Conservation (phyloP, 2,888 invertebrate genomes). For the Chrysotoxum bicinctum region DNA sequence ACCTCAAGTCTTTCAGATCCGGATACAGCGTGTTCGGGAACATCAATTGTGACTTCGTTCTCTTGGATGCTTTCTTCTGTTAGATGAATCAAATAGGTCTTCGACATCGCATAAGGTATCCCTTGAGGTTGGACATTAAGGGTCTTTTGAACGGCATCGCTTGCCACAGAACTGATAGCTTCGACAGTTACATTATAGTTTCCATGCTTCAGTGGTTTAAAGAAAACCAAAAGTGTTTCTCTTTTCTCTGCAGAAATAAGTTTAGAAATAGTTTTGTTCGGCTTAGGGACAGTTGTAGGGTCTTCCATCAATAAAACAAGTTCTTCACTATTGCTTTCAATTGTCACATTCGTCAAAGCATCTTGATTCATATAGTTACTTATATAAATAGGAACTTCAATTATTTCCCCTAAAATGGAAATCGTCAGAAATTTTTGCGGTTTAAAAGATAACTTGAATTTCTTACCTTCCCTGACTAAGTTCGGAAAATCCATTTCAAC, state of each 20-base stretch:
- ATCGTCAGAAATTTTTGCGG: background rate
- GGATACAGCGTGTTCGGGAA: constrained; percentile 83
- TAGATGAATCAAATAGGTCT: constrained; percentile 87
- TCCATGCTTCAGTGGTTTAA: constrained; percentile 87
- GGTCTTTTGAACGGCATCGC: constrained; percentile 85
- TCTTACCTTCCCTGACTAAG: constrained; percentile 86
- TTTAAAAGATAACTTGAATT: background rate
- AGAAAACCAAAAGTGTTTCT: constrained; percentile 84
- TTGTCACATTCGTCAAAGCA: constrained; percentile 85
- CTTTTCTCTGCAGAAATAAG: constrained; percentile 29
- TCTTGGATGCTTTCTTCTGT: constrained; percentile 82
- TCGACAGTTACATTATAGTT: constrained; percentile 86
- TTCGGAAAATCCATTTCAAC: constrained; percentile 89
- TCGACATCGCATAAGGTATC: constrained; percentile 85
- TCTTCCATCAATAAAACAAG: constrained; percentile 41
- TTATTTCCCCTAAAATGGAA: constrained; percentile 83
- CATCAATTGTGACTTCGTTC: constrained; percentile 81
- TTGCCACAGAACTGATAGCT: constrained; percentile 81
- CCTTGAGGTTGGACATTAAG: constrained; percentile 88
- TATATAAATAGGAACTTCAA: constrained; percentile 87
- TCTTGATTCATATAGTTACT: constrained; percentile 88
- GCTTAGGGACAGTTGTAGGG: background rate
- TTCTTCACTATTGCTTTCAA: constrained; percentile 85
- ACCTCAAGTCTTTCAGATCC: constrained; percentile 84
- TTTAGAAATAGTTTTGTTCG: background rate